Evolutionary conservation across 2,888 invertebrate genomes (phyloP), one percentile per base, ranked within the genome.

Genomic region (Pogonocherus hispidulus): DNA sequence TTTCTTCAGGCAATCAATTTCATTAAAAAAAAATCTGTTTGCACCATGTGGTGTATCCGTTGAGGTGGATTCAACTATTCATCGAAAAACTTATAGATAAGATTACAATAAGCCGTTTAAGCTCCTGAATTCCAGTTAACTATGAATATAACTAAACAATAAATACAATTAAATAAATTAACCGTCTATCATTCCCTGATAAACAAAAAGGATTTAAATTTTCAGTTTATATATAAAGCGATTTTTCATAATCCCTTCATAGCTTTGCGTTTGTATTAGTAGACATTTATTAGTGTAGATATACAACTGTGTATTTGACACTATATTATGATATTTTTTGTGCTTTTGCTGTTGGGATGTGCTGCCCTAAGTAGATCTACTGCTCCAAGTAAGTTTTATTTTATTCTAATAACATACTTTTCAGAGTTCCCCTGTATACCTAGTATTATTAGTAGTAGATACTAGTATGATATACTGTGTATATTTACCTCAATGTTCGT

Each of bases 201-300:
- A 41, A 41, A 41, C 32, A 32, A 41, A 41, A 41, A 41, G 41
- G 41, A 41, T 14, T 41, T 41, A 41, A n/a, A 41, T 41, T 14
- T 41, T 41, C 16, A n/a, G 41, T 41, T 41, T 14, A 41, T 41
- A 41, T 41, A 41, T 41, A 41, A 41, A n/a, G 41, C 14, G 14
- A 41, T 41, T 41, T 41, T n/a, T 41, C 3, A 41, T 41, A 41
- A 41, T 41, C 41, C 14, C 14, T 41, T 41, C n/a, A 41, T 41
- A 41, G 16, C 16, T 41, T 41, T 41, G 14, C 16, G 5, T 14
- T n/a, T 41, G n/a, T 41, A 41, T 1, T 8, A 27, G 1, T 14
- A 16, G 41, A n/a, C 41, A 41, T 41, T 41, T 41, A 5, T n/a
- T 41, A 14, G 41, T 41, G 41, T 41, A 41, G 4, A 41, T 14